phyloP scores from a whole-genome alignment of 2,888 invertebrate species.

The Luperina testacea region DNA sequence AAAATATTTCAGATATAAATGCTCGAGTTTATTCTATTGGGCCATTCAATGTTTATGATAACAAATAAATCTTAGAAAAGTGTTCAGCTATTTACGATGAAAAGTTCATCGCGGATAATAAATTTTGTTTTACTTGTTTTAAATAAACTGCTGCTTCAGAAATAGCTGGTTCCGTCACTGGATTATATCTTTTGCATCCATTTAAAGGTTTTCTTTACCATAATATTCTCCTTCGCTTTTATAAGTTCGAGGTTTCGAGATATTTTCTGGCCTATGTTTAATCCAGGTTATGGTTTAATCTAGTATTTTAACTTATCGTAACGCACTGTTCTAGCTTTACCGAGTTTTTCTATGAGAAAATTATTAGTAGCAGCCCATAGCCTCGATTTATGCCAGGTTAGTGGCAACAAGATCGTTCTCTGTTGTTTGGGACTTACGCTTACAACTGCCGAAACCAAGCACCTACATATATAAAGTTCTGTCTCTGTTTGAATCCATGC shows the following conservation, averaged over 20 bases:
- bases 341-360: background rate
- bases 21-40: slow-evolving; percentile 5
- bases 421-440: background rate
- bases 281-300: background rate
- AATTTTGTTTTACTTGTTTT: slow-evolving; percentile 39
- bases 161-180: background rate
- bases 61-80: slow-evolving; percentile 46
- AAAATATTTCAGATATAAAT: slow-evolving; percentile 33
- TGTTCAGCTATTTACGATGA: slow-evolving; percentile 32
- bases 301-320: background rate
- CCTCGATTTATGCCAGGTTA: background rate
- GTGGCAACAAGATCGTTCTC: background rate
- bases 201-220: background rate
- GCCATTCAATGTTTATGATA: slow-evolving; percentile 47
- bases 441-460: too few relatives aligned
- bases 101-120: slow-evolving; percentile 41
- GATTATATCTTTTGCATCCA: background rate
- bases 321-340: background rate
- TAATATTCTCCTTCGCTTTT: too few relatives aligned
- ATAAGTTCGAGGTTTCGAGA: too few relatives aligned
- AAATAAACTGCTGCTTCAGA: slow-evolving; percentile 8
- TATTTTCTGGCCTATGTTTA: background rate
- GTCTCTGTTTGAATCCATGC: too few relatives aligned
- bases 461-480: background rate
- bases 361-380: background rate